Base-by-base conservation (phyloP, 2,888 invertebrate genomes). In the Tetramorium bicarinatum region DNA sequence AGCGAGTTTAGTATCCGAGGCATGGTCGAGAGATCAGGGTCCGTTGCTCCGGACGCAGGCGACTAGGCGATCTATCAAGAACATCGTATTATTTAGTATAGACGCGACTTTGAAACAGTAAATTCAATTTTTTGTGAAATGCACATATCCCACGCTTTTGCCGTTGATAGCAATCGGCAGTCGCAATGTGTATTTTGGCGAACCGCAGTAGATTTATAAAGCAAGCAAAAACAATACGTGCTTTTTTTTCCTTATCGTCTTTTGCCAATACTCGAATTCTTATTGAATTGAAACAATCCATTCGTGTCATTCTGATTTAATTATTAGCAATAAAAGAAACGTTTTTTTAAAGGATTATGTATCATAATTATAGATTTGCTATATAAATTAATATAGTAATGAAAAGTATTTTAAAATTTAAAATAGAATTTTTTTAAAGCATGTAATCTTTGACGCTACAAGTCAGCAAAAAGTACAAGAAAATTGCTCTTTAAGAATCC, bases 21-120 rank as follows among this genome's bases (percentile, higher is more conserved):
- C 29, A 67, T 0, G 62, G 62, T 13, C 62, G 62, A 54, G 49
- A 67, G 77, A 67, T 77, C 69, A 56, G 77, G 29, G 69, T 69
- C 77, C 69, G 69, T 79, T 79, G 77, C 56, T 44, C 77, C 64
- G 61, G 56, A 62, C 47, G 61, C 54, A 34, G 52, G 25, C 52
- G 47, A 44, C 66, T 41, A 54, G 62, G 11, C 74, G 85, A 87
- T 87, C 77, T 76, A 83, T 80, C 83, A 74, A 49, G 83, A 87
- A 72, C 81, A 77, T 83, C 62, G 81, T 71, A 64, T 75, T 85
- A n/a, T n/a, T n/a, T n/a, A n/a, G n/a, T n/a, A n/a, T 13, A n/a
- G n/a, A 49, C n/a, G 18, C 29, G 13, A 21, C 4, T 29, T 15
- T 15, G 29, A 15, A 34, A 62, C 13, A 38, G 15, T 15, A 29